phyloP scores from a whole-genome alignment of 35 echinoderm and acorn worm species.

The Ptychodera flava region DNA sequence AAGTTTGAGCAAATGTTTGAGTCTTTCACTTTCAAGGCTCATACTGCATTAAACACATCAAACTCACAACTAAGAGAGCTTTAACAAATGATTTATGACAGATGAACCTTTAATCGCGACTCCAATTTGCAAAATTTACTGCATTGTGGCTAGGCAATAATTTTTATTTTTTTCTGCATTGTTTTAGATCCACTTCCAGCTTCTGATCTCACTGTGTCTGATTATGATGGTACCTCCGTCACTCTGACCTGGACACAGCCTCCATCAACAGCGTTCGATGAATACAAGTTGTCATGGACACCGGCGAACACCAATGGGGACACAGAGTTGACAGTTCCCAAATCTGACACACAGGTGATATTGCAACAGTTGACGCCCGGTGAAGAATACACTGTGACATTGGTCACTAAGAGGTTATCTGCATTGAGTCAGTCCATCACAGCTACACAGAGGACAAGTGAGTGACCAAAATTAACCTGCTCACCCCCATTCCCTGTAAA shows the following conservation, averaged over 20 bases:
- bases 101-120: no score
- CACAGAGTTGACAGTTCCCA: neutral
- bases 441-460: neutral
- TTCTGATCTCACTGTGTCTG: neutral
- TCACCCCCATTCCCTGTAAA: no score
- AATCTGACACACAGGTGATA: neutral
- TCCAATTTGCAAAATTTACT: no score
- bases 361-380: neutral
- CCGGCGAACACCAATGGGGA: neutral
- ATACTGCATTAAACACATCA: no score
- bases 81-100: no score
- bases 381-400: neutral
- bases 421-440: neutral
- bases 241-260: neutral
- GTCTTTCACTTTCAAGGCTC: no score
- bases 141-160: no score
- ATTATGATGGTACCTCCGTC: neutral
- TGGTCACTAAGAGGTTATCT: neutral
- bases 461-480: neutral
- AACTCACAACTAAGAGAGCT: no score
- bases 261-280: neutral
- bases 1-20: no score
- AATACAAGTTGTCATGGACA: neutral
- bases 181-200: no score
- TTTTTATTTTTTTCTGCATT: no score